phyloP scores from a whole-genome alignment of 2,888 invertebrate species.

The Lypha dubia region DNA sequence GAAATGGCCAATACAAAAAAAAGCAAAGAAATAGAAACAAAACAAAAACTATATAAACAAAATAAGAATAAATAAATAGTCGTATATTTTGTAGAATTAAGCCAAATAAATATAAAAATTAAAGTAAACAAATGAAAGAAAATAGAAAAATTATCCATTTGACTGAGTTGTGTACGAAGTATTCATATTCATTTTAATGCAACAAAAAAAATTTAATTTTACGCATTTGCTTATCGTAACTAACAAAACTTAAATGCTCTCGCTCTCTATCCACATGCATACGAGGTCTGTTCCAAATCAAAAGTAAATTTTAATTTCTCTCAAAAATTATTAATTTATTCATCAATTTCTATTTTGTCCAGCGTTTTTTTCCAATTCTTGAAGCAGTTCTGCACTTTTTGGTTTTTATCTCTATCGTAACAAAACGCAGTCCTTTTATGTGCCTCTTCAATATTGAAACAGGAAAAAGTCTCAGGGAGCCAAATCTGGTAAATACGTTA shows the following conservation, averaged over 20 bases:
- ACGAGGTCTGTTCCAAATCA: too few species aligned
- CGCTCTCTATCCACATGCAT: neutral
- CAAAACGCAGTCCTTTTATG: too few species aligned
- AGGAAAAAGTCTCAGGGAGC: too few species aligned
- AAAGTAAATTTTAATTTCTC: too few species aligned
- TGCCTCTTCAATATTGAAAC: too few species aligned
- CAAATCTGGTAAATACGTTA: too few species aligned
- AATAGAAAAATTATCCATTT: constrained; percentile 4
- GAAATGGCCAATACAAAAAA: neutral
- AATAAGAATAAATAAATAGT: constrained; percentile 13
- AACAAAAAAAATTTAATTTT: constrained; percentile 4
- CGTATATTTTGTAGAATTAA: constrained; percentile 20
- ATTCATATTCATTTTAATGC: neutral
- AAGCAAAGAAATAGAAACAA: neutral
- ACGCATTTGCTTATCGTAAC: constrained; percentile 32
- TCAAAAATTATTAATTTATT: too few species aligned
- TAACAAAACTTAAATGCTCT: constrained; percentile 9
- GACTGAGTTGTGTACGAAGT: neutral
- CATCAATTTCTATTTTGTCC: too few species aligned
- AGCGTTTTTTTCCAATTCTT: too few species aligned
- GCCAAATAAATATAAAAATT: constrained; percentile 38
- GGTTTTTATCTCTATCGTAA: too few species aligned
- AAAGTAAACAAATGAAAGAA: constrained; percentile 38
- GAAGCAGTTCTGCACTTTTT: too few species aligned
- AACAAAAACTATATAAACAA: constrained; percentile 14